These are phyloP conservation scores for Heteronetta atricapilla DNA, from an alignment of 2,113 vertebrate genomes.

Conservation along the genomic window DNA sequence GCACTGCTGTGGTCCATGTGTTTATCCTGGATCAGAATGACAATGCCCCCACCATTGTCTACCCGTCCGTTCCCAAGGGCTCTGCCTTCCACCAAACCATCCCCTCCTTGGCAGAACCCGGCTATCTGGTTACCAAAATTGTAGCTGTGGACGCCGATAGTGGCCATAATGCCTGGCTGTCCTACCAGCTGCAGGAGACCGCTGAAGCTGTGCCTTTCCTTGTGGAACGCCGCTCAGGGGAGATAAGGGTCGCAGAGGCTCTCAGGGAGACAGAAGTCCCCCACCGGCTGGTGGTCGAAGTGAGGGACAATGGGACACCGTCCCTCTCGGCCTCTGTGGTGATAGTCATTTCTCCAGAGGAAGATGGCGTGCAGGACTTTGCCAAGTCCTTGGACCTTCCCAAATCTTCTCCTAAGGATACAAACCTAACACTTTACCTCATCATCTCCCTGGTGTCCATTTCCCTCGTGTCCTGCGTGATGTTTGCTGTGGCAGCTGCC, in stretches of 20 bases:
- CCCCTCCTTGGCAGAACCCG: constrained; percentile 73
- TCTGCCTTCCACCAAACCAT: constrained; percentile 80
- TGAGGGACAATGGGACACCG: constrained; percentile 85
- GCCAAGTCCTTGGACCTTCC: constrained; percentile 72
- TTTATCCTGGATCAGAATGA: constrained; percentile 89
- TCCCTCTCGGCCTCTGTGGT: constrained; percentile 79
- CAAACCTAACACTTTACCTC: constrained; percentile 84
- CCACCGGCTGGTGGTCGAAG: constrained; percentile 80
- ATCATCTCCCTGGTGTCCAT: constrained; percentile 86
- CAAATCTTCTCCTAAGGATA: constrained; percentile 73
- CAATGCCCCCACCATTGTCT: constrained; percentile 84
- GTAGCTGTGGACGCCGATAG: constrained; percentile 89
- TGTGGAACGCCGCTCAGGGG: constrained; percentile 83
- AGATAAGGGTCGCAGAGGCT: constrained; percentile 81
- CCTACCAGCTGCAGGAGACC: constrained; percentile 81
- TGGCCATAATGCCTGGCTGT: constrained; percentile 89
- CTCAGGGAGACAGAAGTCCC: constrained; percentile 77
- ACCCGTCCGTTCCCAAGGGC: constrained; percentile 77
- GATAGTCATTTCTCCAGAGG: constrained; percentile 80
- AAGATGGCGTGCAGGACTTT: constrained; percentile 72
- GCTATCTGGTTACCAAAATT: constrained; percentile 85
- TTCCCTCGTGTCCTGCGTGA: constrained; percentile 82
- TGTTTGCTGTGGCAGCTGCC: constrained; percentile 78
- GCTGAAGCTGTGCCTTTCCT: constrained; percentile 80
- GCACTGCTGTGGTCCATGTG: constrained; percentile 85